These are phyloP conservation scores for Tenthredo notha DNA, from an alignment of 2,888 invertebrate species.

Conservation along the genomic window DNA sequence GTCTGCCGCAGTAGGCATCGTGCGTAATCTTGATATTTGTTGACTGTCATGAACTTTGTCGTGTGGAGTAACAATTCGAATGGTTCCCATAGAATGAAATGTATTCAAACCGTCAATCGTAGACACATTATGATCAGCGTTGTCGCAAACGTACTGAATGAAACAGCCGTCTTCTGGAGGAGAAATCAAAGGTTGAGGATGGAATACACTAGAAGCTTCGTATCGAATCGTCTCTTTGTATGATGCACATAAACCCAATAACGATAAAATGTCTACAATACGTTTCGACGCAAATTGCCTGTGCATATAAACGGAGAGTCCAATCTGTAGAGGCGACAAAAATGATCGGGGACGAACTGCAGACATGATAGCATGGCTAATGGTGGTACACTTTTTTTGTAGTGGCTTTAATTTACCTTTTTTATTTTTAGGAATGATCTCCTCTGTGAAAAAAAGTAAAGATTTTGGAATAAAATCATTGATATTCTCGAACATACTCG, in stretches of 20 bases:
- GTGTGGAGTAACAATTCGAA: constrained; percentile 65
- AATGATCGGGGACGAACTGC: constrained; percentile 40
- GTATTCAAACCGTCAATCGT: constrained; percentile 67
- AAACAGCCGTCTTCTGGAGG: constrained; percentile 63
- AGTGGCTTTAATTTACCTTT: constrained; percentile 28
- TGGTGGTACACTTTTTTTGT: constrained; percentile 31
- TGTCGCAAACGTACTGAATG: constrained; percentile 63
- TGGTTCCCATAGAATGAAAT: constrained; percentile 67
- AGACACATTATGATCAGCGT: constrained; percentile 70
- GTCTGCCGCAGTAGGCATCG: constrained; percentile 48
- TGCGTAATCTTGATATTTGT: constrained; percentile 50
- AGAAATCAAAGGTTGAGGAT: constrained; percentile 59
- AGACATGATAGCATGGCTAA: constrained; percentile 38
- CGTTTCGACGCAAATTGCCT: too few relatives aligned
- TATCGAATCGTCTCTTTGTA: too few relatives aligned
- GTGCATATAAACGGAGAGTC: too few relatives aligned
- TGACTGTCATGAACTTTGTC: constrained; percentile 61
- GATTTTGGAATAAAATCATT: constrained; percentile 65
- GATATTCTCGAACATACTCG: constrained; percentile 79
- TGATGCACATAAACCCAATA: too few relatives aligned
- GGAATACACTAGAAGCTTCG: too few relatives aligned
- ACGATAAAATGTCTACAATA: too few relatives aligned
- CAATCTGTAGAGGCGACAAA: constrained; percentile 42
- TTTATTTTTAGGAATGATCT: constrained; percentile 32
- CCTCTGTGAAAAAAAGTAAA: constrained; percentile 58